Base-by-base conservation (phyloP, 1,140 invertebrate species). In the Eriocheir sinensis region DNA sequence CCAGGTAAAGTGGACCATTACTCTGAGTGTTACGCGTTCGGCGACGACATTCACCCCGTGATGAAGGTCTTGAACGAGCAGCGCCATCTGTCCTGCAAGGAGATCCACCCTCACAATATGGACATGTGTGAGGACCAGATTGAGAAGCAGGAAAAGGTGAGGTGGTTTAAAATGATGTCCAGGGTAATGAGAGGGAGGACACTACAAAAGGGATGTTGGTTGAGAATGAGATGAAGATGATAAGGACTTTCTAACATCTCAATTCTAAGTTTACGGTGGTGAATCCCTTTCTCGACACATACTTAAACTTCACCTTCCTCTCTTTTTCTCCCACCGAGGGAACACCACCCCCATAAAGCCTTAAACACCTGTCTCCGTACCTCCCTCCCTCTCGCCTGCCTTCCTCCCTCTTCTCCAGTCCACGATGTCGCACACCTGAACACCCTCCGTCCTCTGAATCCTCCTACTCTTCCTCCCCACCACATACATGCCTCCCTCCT, bases 111-210 rank as follows among this genome's bases (percentile, higher is more conserved):
- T 34, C 95, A 96, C 90, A 96, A 96, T 91, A 96, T 96, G 93
- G 96, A 96, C 86, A 96, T 96, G 93, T 95, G 95, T 88, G 96
- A 96, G 80, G 96, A 96, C 44, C 96, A 96, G 93, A 96, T 96
- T 86, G 96, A 96, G 32, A 96, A 96, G 92, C 96, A 96, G 72
- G 96, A 96, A 36, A 96, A 96, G 95, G 96, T 95, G 53, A 79
- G 92, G 3, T 36, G n/a, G n/a, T 88, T n/a, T 12, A 30, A 72
- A 48, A 48, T 6, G 60, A 72, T 9, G 81, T 27, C 27, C 9
- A 12, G 53, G 1, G 15, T 21, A 72, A 12, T 8, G 81, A 85
- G 81, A 34, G 81, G 21, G 81, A 85, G 41, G 48, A 91, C 12
- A 44, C 3, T 6, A 48, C n/a, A 34, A 72, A n/a, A 91, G 89